Evolutionary conservation across 1,140 invertebrate genomes (phyloP).

Genomic region (Hylaeus anthracinus): DNA sequence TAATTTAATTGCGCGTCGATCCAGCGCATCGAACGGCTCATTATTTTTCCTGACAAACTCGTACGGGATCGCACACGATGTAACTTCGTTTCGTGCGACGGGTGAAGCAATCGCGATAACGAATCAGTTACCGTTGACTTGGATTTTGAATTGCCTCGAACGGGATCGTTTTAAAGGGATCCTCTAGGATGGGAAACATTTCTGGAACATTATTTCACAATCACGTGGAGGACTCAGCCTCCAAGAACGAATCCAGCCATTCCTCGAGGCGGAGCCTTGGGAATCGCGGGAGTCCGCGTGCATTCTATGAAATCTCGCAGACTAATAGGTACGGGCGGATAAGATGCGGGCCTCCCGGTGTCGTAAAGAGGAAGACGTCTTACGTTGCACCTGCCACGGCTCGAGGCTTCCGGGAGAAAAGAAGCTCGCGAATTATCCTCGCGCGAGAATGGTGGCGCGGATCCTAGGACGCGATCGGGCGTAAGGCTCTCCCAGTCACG

Average conservation of each 20-base stretch:
- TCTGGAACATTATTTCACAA: not conserved
- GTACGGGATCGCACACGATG: not conserved
- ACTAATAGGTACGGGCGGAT: conserved; percentile 35
- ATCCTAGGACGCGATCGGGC: conserved; percentile 10
- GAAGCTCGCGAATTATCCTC: conserved; percentile 46
- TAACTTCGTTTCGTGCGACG: not conserved
- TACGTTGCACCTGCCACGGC: conserved; percentile 27
- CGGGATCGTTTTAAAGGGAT: not conserved
- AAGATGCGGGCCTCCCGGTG: conserved; percentile 33
- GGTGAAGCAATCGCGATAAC: too few relatives aligned
- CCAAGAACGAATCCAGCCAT: not conserved
- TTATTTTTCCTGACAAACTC: not conserved
- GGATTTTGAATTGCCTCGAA: not conserved
- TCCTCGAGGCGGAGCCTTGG: not conserved
- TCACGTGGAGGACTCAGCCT: not conserved
- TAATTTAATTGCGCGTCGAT: conserved; percentile 23
- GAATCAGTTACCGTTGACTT: not conserved
- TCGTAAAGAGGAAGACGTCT: conserved; percentile 51
- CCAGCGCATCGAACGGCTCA: too few relatives aligned
- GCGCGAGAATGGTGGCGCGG: not conserved
- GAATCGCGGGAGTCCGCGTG: not conserved
- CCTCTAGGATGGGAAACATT: too few relatives aligned
- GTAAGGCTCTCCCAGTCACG: not conserved
- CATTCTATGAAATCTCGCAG: conserved; percentile 45
- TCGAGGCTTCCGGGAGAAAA: conserved; percentile 22